Evolutionary conservation across 2,888 invertebrate genomes (phyloP).

Genomic region (Epistrophe grossulariae): DNA sequence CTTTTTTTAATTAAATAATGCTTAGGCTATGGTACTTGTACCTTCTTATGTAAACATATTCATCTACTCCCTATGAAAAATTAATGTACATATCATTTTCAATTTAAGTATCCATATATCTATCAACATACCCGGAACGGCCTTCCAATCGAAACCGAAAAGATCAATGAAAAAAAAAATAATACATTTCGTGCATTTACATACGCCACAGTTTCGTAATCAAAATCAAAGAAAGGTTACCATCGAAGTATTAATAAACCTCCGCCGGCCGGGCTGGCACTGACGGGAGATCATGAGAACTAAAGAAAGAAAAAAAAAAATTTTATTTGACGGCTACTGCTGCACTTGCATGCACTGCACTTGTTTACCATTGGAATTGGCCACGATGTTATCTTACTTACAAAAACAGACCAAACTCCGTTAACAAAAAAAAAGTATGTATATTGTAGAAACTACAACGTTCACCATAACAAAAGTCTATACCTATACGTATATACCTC

Average conservation of each 20-base stretch:
- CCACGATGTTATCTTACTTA: slow-evolving; percentile 57
- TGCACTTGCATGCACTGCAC: slow-evolving; percentile 52
- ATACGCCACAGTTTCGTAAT: slow-evolving; percentile 73
- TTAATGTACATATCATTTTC: neutral
- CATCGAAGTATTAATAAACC: slow-evolving; percentile 62
- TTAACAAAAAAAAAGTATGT: neutral
- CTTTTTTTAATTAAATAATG: neutral
- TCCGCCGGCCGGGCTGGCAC: slow-evolving; percentile 13
- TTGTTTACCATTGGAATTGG: slow-evolving; percentile 61
- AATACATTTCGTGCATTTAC: slow-evolving; percentile 62
- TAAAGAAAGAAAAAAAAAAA: slow-evolving; percentile 12
- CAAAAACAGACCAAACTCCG: slow-evolving; percentile 24
- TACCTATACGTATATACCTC: neutral
- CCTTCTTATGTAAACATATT: neutral
- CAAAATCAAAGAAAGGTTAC: slow-evolving; percentile 75
- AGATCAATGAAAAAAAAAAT: neutral
- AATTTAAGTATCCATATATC: neutral
- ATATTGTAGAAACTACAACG: slow-evolving; percentile 4
- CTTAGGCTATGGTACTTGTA: neutral
- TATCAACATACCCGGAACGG: slow-evolving; percentile 9
- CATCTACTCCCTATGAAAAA: neutral
- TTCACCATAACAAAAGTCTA: neutral
- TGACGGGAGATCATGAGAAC: slow-evolving; percentile 62
- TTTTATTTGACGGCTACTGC: slow-evolving; percentile 21
- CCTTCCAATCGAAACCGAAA: slow-evolving; percentile 17